Percentiles rank a stretch among this genome's conserved stretches.
Conservation (phyloP, 2,888 invertebrate species). For the Teinopalpus imperialis region DNA sequence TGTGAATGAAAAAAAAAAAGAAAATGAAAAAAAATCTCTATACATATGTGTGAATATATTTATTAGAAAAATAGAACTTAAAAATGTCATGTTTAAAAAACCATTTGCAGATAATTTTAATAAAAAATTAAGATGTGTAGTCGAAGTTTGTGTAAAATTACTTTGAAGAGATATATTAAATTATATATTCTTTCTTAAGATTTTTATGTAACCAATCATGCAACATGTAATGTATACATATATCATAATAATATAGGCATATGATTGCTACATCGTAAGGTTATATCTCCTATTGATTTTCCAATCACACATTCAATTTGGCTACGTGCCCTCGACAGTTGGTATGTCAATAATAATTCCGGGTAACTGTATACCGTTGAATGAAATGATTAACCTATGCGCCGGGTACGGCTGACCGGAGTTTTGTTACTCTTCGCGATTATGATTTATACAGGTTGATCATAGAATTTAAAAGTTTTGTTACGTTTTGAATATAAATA, state of each 20-base stretch:
- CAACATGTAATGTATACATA: slow-evolving; percentile 5
- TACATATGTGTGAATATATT: no score
- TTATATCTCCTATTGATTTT: slow-evolving; percentile 56
- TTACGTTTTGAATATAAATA: not conserved
- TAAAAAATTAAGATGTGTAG: no score
- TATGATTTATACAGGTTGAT: slow-evolving; percentile 32
- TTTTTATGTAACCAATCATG: slow-evolving; percentile 1
- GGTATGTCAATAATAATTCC: slow-evolving; percentile 76
- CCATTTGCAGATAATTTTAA: no score
- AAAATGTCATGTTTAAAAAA: no score
- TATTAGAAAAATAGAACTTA: no score
- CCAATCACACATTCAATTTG: slow-evolving; percentile 63
- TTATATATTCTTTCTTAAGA: no score
- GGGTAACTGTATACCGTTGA: slow-evolving; percentile 73
- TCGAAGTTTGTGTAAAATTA: no score
- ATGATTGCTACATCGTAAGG: slow-evolving; percentile 21
- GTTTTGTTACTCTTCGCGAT: slow-evolving; percentile 39
- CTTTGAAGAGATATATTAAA: no score
- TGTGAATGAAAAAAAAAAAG: no score
- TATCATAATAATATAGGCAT: no score
- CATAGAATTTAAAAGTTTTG: slow-evolving; percentile 28
- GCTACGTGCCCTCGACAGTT: slow-evolving; percentile 62
- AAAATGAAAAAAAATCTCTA: no score
- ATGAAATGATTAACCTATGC: slow-evolving; percentile 78
- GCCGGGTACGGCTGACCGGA: slow-evolving; percentile 42